A percentile compares a stretch with the other conserved stretches of the same genome.
Evolutionary conservation across 2,113 vertebrate genomes (phyloP).

Genomic region (Ictalurus furcatus): DNA sequence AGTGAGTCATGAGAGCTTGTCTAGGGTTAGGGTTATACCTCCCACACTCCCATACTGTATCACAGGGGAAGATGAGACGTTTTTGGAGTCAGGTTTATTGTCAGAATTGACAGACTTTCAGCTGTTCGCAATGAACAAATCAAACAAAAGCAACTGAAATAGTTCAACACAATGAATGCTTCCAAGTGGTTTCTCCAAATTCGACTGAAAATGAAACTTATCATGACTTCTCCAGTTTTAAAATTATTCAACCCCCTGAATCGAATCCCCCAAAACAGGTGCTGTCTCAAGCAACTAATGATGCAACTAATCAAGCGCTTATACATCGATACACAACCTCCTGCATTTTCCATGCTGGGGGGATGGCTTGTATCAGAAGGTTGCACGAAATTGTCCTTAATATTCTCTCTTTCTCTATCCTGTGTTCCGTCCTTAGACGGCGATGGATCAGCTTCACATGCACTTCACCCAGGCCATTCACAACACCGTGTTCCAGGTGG

Average conservation of each 20-base stretch:
- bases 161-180: too few relatives aligned
- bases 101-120: too few relatives aligned
- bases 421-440: conserved; percentile 77
- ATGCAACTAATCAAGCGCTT: too few relatives aligned
- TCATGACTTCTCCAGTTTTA: too few relatives aligned
- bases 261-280: too few relatives aligned
- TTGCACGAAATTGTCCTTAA: not conserved
- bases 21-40: not conserved
- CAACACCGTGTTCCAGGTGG: conserved; percentile 98
- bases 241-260: too few relatives aligned
- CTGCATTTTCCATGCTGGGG: not conserved
- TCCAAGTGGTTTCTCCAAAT: too few relatives aligned
- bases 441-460: conserved; percentile 99
- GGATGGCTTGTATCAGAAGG: not conserved
- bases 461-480: conserved; percentile 99
- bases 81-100: not conserved
- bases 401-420: not conserved
- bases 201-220: too few relatives aligned
- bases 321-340: not conserved
- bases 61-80: conserved; percentile 12
- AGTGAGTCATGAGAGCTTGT: conserved; percentile 54
- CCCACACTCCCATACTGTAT: not conserved
- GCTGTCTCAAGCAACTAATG: too few relatives aligned
- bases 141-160: too few relatives aligned
- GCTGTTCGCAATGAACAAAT: too few relatives aligned